Conservation (phyloP, 2,888 invertebrate genomes). For the Conus canariensis region DNA sequence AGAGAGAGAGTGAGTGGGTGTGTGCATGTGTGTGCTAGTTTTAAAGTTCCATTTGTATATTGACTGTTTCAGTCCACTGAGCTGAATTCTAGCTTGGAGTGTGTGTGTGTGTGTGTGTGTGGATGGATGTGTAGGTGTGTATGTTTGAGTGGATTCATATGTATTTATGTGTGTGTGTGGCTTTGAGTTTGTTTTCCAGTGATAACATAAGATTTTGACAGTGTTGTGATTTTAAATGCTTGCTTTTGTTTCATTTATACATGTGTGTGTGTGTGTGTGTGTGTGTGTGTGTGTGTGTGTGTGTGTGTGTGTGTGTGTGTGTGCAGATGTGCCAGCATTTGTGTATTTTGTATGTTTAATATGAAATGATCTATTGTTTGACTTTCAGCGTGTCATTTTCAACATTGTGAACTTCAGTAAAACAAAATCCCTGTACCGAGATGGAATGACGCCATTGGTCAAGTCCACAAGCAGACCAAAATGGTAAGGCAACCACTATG, state of each 20-base stretch:
- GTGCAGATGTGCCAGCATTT: neutral
- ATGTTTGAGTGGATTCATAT: neutral
- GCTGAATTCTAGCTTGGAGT: too few species aligned
- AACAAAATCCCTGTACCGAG: slow-evolving; percentile 91
- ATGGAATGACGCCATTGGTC: slow-evolving; percentile 95
- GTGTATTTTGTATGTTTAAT: neutral
- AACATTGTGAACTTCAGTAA: slow-evolving; percentile 98
- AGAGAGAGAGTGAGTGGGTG: too few species aligned
- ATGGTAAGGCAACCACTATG: slow-evolving; percentile 84
- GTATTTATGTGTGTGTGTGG: neutral
- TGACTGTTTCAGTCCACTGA: too few species aligned
- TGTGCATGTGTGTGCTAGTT: too few species aligned
- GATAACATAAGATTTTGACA: too few species aligned
- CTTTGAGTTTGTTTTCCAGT: neutral
- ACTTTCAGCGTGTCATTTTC: slow-evolving; percentile 92
- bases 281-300: neutral
- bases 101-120: too few species aligned
- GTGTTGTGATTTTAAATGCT: too few species aligned
- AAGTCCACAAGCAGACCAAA: slow-evolving; percentile 93
- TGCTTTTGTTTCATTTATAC: neutral
- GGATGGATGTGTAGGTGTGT: neutral
- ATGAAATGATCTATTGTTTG: neutral
- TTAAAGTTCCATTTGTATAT: too few species aligned
- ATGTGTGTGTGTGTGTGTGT: neutral
- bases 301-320: neutral